phyloP scores from a whole-genome alignment of 2,797 vertebrate species.

The Chloroceryle amazona region DNA sequence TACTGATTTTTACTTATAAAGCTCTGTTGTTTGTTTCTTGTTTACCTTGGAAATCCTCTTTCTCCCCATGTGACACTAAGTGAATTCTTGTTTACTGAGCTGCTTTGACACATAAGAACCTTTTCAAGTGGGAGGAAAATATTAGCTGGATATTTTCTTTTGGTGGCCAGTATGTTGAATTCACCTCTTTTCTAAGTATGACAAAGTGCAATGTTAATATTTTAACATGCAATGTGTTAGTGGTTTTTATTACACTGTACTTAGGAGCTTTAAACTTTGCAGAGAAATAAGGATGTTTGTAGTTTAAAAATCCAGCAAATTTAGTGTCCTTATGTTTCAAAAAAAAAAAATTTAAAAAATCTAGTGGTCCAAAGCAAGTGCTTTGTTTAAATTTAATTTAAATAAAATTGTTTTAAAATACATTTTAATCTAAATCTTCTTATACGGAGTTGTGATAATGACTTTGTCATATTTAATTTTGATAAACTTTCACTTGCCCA shows the following conservation, averaged over 20 bases:
- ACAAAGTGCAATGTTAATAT: not conserved
- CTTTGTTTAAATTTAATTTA: not conserved
- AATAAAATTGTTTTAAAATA: not conserved
- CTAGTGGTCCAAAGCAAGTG: not conserved
- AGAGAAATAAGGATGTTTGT: not conserved
- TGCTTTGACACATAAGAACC: not conserved
- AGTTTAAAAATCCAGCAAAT: not conserved
- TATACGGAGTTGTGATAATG: not conserved
- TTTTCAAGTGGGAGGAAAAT: not conserved
- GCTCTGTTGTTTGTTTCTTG: not conserved
- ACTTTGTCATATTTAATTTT: not conserved
- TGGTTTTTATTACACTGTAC: not conserved
- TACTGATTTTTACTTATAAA: not conserved
- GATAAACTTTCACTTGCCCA: not conserved
- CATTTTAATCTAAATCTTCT: not conserved
- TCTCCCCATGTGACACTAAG: accelerated
- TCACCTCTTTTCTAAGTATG: not conserved
- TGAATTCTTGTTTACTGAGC: not conserved
- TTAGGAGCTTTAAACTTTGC: not conserved
- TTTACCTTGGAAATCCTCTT: not conserved
- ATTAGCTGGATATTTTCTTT: not conserved
- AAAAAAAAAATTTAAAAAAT: not conserved
- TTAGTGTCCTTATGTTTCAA: not conserved
- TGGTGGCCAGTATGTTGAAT: not conserved
- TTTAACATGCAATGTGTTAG: not conserved